Base-by-base conservation (phyloP, 2,888 invertebrate genomes). In the Agrypnus murinus region DNA sequence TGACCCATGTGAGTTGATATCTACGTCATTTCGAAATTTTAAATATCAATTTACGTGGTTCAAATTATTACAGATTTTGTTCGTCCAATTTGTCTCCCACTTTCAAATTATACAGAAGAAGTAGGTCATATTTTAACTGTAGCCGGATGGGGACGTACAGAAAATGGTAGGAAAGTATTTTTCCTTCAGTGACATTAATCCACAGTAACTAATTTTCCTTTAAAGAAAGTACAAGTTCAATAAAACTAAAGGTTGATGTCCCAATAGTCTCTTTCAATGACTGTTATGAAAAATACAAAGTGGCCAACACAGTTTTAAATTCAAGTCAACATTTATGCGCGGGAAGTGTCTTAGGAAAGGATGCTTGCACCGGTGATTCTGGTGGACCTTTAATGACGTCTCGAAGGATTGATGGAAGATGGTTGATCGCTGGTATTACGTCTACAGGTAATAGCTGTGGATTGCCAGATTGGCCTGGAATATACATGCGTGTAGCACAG, bases 311-410 rank as follows among this genome's bases (percentile, higher is more conserved):
- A 0, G 79, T 81, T 1, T 80, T 92, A 32, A 86, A 86, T 0
- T 85, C 88, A 0, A 87, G 86, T 14, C 92, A 92, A 15, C 91
- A 91, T 75, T 78, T 93, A 0, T 93, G 93, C 78, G 93, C 93
- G 7, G 93, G 93, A 1, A 93, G 93, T 0, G 86, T 86, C 32
- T 87, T 85, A 64, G 88, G 88, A 1, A 87, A 90, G 77, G 93
- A 93, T 77, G 90, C 92, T 0, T 94, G 94, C 78, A 87, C 86
- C 10, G 93, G 93, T 0, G 93, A 93, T 77, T 92, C 92, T 0
- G 93, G 93, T 0, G 93, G 93, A 0, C 93, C 93, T 0, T 84
- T 94, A 1, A 92, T 93, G 92, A 87, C 84, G 81, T 82, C 83
- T 59, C 83, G 84, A 74, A 78, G 81, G 0, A 84, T 77, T 60